Percentiles rank a stretch among this genome's conserved stretches.
Conservation (phyloP, 2,113 vertebrate species). For the Chinchilla lanigera region DNA sequence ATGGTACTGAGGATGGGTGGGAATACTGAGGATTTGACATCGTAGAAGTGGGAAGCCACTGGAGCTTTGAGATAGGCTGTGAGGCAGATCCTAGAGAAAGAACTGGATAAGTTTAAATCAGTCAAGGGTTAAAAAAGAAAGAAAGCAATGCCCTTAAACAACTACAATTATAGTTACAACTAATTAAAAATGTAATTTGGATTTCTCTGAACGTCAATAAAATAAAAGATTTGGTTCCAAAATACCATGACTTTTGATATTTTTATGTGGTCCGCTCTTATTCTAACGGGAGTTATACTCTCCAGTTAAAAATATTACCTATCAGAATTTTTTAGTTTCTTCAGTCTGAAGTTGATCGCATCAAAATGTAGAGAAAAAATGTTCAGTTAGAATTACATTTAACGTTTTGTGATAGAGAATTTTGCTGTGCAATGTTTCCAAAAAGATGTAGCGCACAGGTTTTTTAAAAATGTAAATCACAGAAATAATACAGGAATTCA, state of each 20-base stretch:
- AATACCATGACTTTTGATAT: neutral
- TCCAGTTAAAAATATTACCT: neutral
- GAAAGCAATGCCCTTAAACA: neutral
- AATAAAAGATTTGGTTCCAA: neutral
- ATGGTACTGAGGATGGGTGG: neutral
- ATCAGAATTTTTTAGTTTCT: neutral
- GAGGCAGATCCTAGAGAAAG: neutral
- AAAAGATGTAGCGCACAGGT: neutral
- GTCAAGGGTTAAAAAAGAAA: neutral
- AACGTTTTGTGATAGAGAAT: slow-evolving; percentile 8
- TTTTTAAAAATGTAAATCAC: neutral
- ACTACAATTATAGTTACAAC: neutral
- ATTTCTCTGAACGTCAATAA: neutral
- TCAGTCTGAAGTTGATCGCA: neutral
- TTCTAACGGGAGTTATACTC: neutral
- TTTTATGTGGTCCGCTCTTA: neutral
- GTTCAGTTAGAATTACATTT: neutral
- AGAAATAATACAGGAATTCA: neutral
- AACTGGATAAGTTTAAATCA: neutral
- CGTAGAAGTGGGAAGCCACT: neutral
- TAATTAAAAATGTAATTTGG: slow-evolving; percentile 24
- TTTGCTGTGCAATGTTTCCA: slow-evolving; percentile 13
- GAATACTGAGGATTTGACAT: neutral
- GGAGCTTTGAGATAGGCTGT: neutral
- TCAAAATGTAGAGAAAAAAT: neutral